Percentiles rank a stretch among this genome's conserved stretches.
phyloP scores from a whole-genome alignment of 2,113 vertebrate species.

The Felis catus region DNA sequence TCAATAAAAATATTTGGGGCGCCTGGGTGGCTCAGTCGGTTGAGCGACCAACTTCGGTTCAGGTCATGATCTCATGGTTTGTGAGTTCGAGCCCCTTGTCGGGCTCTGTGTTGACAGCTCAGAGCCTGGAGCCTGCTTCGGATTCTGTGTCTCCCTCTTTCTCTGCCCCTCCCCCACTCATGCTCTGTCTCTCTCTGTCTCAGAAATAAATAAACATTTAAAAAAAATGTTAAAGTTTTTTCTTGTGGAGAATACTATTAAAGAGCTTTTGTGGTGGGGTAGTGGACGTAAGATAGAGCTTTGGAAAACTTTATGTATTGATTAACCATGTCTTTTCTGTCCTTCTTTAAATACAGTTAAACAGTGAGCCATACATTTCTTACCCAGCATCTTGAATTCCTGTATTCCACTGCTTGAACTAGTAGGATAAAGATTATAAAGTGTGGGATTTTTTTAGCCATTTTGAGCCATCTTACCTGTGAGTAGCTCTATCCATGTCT shows the following conservation, averaged over 20 bases:
- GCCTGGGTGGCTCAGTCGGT: neutral
- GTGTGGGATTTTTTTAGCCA: neutral
- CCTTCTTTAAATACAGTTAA: neutral
- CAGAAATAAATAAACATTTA: too few species aligned
- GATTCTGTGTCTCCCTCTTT: too few species aligned
- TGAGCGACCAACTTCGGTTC: too few species aligned
- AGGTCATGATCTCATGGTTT: too few species aligned
- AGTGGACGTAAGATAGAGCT: neutral
- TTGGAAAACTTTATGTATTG: neutral
- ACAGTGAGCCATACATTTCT: neutral
- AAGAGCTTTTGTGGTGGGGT: neutral
- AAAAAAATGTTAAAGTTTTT: neutral
- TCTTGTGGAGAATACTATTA: neutral
- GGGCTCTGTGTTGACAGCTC: too few species aligned
- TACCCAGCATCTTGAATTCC: neutral
- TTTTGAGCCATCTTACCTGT: slow-evolving; percentile 84
- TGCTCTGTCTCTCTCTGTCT: too few species aligned
- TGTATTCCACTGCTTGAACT: neutral
- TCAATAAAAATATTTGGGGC: neutral
- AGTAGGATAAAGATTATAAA: slow-evolving; percentile 35
- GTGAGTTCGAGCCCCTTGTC: too few species aligned
- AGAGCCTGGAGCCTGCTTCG: too few species aligned
- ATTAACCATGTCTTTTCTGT: neutral
- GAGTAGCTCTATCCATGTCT: slow-evolving; percentile 91
- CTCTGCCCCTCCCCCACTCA: too few species aligned